A percentile compares a stretch with the other conserved stretches of the same genome.
Conservation (phyloP, 2,888 invertebrate species). For the Leucozona laternaria region DNA sequence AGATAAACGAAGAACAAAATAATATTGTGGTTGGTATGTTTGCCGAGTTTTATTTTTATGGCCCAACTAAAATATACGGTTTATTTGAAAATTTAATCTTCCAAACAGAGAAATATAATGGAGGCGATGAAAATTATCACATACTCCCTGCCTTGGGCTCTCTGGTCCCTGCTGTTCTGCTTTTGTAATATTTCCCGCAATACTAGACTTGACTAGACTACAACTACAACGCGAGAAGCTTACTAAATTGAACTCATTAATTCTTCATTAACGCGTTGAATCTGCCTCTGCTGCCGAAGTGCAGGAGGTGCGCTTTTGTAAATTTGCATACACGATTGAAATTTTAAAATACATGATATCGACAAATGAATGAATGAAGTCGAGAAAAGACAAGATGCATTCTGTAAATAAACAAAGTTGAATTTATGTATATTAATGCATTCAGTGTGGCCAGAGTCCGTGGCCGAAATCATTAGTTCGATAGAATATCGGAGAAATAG, state of each 20-base stretch:
- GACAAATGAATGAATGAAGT: slow-evolving; percentile 12
- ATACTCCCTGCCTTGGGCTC: neutral
- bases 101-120: slow-evolving; percentile 34
- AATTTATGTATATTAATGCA: neutral
- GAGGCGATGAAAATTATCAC: slow-evolving; percentile 49
- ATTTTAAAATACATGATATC: slow-evolving; percentile 28
- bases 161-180: neutral
- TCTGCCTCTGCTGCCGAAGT: neutral
- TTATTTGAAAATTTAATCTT: slow-evolving; percentile 67
- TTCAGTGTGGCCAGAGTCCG: neutral
- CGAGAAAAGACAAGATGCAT: slow-evolving; percentile 28
- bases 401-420: slow-evolving; percentile 16
- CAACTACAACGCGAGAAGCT: slow-evolving; percentile 36
- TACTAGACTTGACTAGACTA: slow-evolving; percentile 40
- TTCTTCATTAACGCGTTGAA: slow-evolving; percentile 43
- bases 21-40: slow-evolving; percentile 56
- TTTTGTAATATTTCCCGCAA: slow-evolving; percentile 17
- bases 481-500: neutral
- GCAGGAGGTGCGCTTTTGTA: slow-evolving; percentile 21
- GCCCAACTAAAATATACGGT: slow-evolving; percentile 56
- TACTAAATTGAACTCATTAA: slow-evolving; percentile 64
- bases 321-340: slow-evolving; percentile 56
- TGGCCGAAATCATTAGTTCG: neutral
- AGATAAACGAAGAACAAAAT: slow-evolving; percentile 65
- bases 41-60: slow-evolving; percentile 28